These are phyloP conservation scores for Protodeltote pygarga DNA, from an alignment of 2,888 invertebrate genomes.

Conservation along the genomic window DNA sequence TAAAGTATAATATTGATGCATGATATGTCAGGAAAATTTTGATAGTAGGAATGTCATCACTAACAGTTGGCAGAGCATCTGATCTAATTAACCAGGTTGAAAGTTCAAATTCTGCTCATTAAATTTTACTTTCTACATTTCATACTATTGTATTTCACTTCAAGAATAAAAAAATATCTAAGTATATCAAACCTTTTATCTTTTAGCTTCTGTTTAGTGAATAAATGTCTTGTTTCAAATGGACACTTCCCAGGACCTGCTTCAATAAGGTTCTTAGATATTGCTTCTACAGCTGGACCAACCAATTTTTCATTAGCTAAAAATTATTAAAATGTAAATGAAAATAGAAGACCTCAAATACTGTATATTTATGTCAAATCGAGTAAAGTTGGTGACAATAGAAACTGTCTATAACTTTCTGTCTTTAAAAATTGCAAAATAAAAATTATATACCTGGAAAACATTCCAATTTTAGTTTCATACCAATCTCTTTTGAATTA, in stretches of 20 bases:
- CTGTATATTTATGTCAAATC: too few relatives aligned
- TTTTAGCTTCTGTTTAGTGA: constrained; percentile 87
- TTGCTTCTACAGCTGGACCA: constrained; percentile 88
- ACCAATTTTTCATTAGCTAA: constrained; percentile 77
- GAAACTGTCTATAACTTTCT: too few relatives aligned
- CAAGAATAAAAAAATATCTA: background rate
- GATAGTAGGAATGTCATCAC: too few relatives aligned
- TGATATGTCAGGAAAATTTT: too few relatives aligned
- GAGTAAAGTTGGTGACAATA: too few relatives aligned
- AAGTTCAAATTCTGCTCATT: too few relatives aligned
- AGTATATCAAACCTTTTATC: constrained; percentile 82
- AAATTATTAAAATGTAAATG: constrained; percentile 36
- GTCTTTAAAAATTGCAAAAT: too few relatives aligned
- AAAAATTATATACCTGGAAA: constrained; percentile 70
- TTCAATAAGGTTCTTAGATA: constrained; percentile 88
- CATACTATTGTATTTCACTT: background rate
- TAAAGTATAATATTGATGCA: background rate
- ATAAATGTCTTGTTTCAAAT: constrained; percentile 92
- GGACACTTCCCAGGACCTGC: constrained; percentile 93
- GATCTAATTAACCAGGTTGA: too few relatives aligned
- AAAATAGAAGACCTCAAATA: too few relatives aligned
- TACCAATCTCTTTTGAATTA: constrained; percentile 88
- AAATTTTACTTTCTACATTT: too few relatives aligned
- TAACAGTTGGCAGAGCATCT: too few relatives aligned
- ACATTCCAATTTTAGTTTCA: constrained; percentile 89